A percentile compares a stretch with the other conserved stretches of the same genome.
Conservation (phyloP, 1,140 invertebrate genomes). For the Mycetomoellerius zeteki region DNA sequence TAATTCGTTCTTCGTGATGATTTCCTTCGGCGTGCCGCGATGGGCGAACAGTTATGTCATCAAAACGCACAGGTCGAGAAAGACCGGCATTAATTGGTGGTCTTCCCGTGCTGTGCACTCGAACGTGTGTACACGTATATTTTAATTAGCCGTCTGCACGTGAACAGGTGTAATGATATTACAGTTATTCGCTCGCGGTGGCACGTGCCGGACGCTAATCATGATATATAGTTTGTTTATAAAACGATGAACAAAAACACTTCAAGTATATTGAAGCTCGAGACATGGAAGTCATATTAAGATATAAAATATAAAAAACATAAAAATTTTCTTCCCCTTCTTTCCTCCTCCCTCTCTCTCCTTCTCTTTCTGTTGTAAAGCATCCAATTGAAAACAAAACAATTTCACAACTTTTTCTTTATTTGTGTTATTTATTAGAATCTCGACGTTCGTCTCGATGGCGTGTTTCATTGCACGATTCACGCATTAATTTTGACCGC, state of each 20-base stretch:
- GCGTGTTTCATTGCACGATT: neutral
- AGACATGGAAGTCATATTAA: neutral
- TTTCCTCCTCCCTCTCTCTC: neutral
- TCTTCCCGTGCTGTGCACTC: conserved; percentile 28
- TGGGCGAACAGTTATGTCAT: conserved; percentile 62
- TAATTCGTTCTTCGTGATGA: conserved; percentile 18
- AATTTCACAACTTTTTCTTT: neutral
- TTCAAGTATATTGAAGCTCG: neutral
- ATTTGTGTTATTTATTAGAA: neutral
- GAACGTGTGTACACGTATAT: conserved; percentile 33
- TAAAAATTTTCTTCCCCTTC: no score
- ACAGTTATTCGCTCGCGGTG: conserved; percentile 66
- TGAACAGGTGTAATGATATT: conserved; percentile 60
- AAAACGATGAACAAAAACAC: neutral
- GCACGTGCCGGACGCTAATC: conserved; percentile 59
- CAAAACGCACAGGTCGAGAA: conserved; percentile 43
- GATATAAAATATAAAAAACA: neutral
- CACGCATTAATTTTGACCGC: conserved; percentile 18
- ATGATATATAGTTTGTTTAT: neutral
- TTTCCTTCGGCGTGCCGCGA: neutral
- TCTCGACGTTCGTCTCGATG: neutral
- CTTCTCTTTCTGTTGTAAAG: neutral
- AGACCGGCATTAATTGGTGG: conserved; percentile 43
- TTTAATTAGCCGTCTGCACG: conserved; percentile 69
- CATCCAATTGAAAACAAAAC: neutral